Conservation (phyloP, 2,113 vertebrate genomes). For the Oncorhynchus gorbuscha region DNA sequence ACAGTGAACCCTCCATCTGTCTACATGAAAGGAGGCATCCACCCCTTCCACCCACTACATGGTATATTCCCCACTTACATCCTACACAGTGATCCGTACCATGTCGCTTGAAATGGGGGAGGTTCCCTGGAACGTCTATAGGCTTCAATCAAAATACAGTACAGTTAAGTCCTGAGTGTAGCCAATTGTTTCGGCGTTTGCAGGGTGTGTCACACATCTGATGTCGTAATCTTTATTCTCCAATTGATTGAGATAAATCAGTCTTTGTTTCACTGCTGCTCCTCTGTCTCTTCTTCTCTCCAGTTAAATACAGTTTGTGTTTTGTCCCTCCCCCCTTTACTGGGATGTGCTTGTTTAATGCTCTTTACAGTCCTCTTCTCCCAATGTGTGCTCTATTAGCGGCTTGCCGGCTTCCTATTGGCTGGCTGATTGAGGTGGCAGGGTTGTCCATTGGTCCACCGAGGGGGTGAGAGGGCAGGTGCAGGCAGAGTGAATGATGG, state of each 20-base stretch:
- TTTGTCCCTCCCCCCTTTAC: neutral
- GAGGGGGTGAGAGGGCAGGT: neutral
- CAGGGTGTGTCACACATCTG: neutral
- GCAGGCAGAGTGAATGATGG: conserved; percentile 67
- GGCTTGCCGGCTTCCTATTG: neutral
- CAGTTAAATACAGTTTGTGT: conserved; percentile 13
- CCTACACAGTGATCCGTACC: conserved; percentile 45
- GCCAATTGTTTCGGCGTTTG: conserved; percentile 17
- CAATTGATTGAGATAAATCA: neutral
- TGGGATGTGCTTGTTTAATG: neutral
- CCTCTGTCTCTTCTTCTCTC: neutral
- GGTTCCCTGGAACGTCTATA: conserved; percentile 2
- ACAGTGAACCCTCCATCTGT: conserved; percentile 74
- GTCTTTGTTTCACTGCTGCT: neutral
- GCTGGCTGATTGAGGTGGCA: neutral
- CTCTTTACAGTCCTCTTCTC: conserved; percentile 6
- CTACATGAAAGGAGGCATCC: conserved; percentile 45
- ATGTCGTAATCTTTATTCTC: conserved; percentile 3
- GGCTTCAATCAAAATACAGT: conserved; percentile 5
- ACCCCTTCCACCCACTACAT: conserved; percentile 25
- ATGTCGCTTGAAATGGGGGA: conserved; percentile 16
- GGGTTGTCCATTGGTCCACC: conserved; percentile 31
- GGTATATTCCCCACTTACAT: conserved; percentile 23
- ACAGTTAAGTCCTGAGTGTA: conserved; percentile 39
- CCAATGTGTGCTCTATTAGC: neutral